phyloP scores from a whole-genome alignment of 2,888 invertebrate species.

The Acanthosepion esculentum region DNA sequence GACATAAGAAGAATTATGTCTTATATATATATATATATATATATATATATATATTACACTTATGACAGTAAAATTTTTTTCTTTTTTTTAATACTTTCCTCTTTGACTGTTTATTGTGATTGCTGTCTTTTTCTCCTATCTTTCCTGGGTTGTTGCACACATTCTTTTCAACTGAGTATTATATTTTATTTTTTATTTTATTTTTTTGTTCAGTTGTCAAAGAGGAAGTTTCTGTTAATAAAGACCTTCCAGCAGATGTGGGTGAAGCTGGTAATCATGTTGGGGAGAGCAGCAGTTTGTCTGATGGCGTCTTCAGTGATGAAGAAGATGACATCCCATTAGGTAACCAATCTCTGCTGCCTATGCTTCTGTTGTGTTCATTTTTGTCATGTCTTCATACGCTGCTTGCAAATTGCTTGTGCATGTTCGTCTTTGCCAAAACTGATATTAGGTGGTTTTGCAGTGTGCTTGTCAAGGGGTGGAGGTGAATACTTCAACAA shows the following conservation, averaged over 20 bases:
- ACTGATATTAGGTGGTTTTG: no score
- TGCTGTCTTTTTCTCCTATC: neutral
- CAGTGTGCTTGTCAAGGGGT: no score
- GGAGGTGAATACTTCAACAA: no score
- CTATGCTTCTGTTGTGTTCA: neutral
- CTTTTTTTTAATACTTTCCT: no score
- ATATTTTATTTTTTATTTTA: neutral
- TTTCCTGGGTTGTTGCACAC: neutral
- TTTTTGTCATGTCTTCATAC: neutral
- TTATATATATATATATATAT: no score
- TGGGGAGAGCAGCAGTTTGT: slow-evolving; percentile 75
- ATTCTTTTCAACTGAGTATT: neutral
- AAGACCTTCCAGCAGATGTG: slow-evolving; percentile 58
- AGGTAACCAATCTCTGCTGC: slow-evolving; percentile 56
- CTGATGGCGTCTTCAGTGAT: slow-evolving; percentile 88
- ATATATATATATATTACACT: no score
- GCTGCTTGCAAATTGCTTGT: neutral
- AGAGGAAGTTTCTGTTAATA: slow-evolving; percentile 62
- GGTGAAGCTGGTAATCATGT: slow-evolving; percentile 62
- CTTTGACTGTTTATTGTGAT: no score
- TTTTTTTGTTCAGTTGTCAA: slow-evolving; percentile 53
- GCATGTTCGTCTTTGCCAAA: no score
- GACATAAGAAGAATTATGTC: no score
- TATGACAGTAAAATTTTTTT: no score
- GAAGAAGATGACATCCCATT: slow-evolving; percentile 82